phyloP scores from a whole-genome alignment of 2,113 vertebrate species.

The Cnemophilus loriae region DNA sequence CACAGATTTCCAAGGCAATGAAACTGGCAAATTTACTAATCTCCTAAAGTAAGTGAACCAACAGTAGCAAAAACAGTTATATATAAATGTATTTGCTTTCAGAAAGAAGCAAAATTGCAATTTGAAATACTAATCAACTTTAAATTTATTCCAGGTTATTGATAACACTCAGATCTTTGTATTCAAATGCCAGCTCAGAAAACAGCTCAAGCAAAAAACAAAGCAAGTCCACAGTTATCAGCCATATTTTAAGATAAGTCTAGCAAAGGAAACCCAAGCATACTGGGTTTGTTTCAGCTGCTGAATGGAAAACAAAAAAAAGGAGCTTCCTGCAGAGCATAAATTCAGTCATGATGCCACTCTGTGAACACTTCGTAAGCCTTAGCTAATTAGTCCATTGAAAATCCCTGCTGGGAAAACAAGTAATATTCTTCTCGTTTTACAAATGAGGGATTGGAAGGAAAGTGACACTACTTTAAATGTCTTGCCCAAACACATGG shows the following conservation, averaged over 20 bases:
- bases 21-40: not conserved
- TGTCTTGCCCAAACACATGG: not conserved
- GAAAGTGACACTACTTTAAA: not conserved
- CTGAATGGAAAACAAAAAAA: not conserved
- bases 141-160: not conserved
- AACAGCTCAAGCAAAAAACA: not conserved
- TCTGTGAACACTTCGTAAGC: not conserved
- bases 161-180: not conserved
- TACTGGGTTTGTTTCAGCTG: not conserved
- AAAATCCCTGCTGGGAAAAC: conserved; percentile 13
- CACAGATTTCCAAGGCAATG: not conserved
- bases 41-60: not conserved
- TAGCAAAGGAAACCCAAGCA: not conserved
- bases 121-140: not conserved
- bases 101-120: not conserved
- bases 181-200: not conserved
- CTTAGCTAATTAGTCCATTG: not conserved
- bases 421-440: conserved; percentile 9
- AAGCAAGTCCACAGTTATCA: not conserved
- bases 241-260: not conserved
- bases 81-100: not conserved
- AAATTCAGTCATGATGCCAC: not conserved
- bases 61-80: not conserved
- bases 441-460: not conserved
- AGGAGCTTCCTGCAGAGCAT: not conserved